Evolutionary conservation across 2,888 invertebrate genomes (phyloP).

Genomic region (Plagodis dolabraria): DNA sequence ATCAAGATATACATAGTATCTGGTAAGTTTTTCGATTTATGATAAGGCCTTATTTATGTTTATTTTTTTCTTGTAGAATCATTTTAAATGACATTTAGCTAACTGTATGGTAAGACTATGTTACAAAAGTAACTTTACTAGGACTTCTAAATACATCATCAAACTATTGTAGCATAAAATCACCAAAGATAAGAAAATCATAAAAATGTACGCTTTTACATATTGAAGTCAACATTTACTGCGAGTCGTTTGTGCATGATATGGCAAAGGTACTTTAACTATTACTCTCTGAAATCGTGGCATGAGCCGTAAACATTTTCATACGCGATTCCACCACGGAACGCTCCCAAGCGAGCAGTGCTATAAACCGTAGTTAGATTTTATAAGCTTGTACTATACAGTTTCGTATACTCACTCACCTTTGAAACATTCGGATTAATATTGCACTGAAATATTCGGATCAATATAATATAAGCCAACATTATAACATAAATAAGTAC

Average conservation of each 20-base stretch:
- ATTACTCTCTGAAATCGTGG: slow-evolving; percentile 50
- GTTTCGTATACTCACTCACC: slow-evolving; percentile 41
- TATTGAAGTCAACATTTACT: slow-evolving; percentile 30
- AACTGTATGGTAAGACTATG: no score
- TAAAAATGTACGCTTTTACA: slow-evolving; percentile 31
- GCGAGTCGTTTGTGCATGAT: slow-evolving; percentile 41
- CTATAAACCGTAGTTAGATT: slow-evolving; percentile 55
- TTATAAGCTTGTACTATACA: slow-evolving; percentile 50
- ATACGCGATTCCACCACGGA: slow-evolving; percentile 54
- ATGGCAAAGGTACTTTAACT: slow-evolving; percentile 51
- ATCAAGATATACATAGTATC: slow-evolving; percentile 23
- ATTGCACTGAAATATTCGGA: no score
- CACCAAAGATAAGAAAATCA: slow-evolving; percentile 27
- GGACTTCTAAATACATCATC: slow-evolving; percentile 1
- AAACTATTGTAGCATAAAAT: slow-evolving; percentile 21
- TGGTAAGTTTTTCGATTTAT: slow-evolving; percentile 38
- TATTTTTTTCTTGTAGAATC: no score
- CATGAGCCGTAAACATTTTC: slow-evolving; percentile 56
- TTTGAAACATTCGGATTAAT: slow-evolving; percentile 38
- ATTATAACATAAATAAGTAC: slow-evolving; percentile 26
- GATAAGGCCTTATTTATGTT: no score
- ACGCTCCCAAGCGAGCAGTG: slow-evolving; percentile 56
- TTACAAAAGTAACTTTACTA: no score
- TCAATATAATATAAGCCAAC: slow-evolving; percentile 35
- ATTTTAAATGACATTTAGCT: no score